Conservation (phyloP, 2,113 vertebrate genomes). For the Hiodon alosoides region DNA sequence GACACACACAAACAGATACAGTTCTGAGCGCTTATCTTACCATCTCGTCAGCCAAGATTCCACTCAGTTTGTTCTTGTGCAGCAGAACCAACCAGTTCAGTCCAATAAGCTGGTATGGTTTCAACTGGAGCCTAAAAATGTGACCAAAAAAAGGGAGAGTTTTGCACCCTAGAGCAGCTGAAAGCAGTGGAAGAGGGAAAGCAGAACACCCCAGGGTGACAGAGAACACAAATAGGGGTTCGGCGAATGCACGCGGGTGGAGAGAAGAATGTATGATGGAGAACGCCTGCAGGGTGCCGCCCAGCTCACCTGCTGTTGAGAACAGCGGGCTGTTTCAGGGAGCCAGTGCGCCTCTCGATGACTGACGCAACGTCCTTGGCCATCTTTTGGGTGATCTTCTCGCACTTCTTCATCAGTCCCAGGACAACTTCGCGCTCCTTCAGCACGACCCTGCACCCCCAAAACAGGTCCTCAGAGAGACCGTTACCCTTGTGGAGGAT, state of each 20-base stretch:
- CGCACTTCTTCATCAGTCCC: conserved; percentile 88
- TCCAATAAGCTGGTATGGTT: conserved; percentile 92
- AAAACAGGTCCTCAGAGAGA: conserved; percentile 74
- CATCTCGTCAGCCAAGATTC: conserved; percentile 97
- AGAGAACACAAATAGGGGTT: background rate
- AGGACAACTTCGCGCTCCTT: conserved; percentile 83
- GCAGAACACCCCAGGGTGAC: background rate
- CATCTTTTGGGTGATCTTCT: conserved; percentile 82
- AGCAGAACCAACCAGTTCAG: conserved; percentile 91
- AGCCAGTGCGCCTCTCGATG: conserved; percentile 64
- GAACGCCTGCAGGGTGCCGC: no score
- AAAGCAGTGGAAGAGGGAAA: background rate
- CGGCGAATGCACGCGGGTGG: background rate
- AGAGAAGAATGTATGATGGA: background rate
- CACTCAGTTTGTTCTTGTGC: conserved; percentile 84
- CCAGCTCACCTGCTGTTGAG: conserved; percentile 77
- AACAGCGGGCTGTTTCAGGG: conserved; percentile 70
- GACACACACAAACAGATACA: background rate
- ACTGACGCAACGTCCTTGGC: conserved; percentile 76
- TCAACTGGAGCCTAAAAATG: conserved; percentile 73
- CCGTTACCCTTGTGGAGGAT: conserved; percentile 64
- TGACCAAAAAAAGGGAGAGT: background rate
- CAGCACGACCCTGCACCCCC: conserved; percentile 79
- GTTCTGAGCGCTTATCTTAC: conserved; percentile 54
- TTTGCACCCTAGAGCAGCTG: background rate